phyloP scores from a whole-genome alignment of 37 sponge, comb jelly and placozoan species.

The Ianthella basta region DNA sequence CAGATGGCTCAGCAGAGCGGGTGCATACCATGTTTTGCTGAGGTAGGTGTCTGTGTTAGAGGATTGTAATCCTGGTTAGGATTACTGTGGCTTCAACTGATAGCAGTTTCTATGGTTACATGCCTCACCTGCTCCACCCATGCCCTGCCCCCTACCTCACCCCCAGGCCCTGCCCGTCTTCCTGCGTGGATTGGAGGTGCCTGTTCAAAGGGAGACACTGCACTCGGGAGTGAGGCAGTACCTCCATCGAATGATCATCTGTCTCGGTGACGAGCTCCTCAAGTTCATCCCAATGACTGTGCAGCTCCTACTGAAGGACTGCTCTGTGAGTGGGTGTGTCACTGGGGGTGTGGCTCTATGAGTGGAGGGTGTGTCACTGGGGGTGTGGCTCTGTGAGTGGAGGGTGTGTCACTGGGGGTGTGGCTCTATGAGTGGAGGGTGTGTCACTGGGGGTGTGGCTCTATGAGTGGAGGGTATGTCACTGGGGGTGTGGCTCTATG shows the following conservation, averaged over 20 bases:
- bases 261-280: constrained; percentile 86
- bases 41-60: constrained; percentile 56
- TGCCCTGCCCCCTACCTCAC: no score
- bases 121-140: not conserved
- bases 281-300: constrained; percentile 83
- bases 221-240: constrained; percentile 88
- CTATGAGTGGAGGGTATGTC: no score
- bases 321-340: constrained; percentile 38
- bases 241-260: constrained; percentile 91
- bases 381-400: no score
- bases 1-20: constrained; percentile 76
- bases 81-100: not conserved
- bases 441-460: no score
- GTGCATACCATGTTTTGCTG: constrained; percentile 66
- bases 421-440: no score
- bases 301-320: constrained; percentile 77
- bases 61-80: no score
- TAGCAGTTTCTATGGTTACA: no score
- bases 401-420: no score
- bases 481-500: no score
- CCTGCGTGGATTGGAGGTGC: constrained; percentile 69
- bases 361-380: no score
- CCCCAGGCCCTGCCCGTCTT: constrained; percentile 63
- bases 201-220: constrained; percentile 62
- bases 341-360: no score